Evolutionary conservation across 2,797 vertebrate species (phyloP), one percentile per base, ranked within the genome.

Genomic region (Pelochelys cantorii): DNA sequence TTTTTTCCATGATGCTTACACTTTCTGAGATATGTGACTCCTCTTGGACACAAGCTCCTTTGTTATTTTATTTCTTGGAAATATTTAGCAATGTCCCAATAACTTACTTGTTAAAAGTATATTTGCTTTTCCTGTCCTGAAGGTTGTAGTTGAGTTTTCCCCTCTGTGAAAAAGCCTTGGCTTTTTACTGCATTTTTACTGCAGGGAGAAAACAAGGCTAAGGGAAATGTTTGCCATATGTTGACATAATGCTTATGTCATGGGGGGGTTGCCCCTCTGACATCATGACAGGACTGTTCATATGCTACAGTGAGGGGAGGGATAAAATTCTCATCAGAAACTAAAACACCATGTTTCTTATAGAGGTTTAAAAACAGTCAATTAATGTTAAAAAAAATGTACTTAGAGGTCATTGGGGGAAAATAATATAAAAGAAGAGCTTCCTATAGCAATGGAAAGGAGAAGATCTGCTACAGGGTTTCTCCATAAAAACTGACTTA

Each of bases 221-320:
- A 85, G 79, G 94, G 94, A 97, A 96, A 94, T 96, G 96, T 95
- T 97, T 97, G 84, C 93, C 94, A 96, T 95, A 95, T 96, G 97
- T 96, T 96, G 94, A 97, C 95, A 97, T 97, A 97, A 97, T 94
- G 93, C 95, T 95, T 93, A 96, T 95, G 92, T 95, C 97, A 95
- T 96, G 95, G 95, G 80, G 94, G 96, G 94, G 91, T 85, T 94
- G 94, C 90, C 91, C 79, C 79, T 91, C 88, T 95, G 92, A 97
- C 95, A 96, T 97, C 96, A 96, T 86, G 81, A 88, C 89, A 93
- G 83, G 96, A 95, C 87, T 95, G 84, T 95, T 94, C 85, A 92
- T 93, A 95, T 92, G 94, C 92, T 94, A 83, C 85, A 92, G 92
- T 87, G 88, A 92, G 77, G 77, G 95, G 88, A 90, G 89, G 93